A percentile compares a stretch with the other conserved stretches of the same genome.
phyloP scores from a whole-genome alignment of 2,797 vertebrate species.

The Fistularia commersonii region DNA sequence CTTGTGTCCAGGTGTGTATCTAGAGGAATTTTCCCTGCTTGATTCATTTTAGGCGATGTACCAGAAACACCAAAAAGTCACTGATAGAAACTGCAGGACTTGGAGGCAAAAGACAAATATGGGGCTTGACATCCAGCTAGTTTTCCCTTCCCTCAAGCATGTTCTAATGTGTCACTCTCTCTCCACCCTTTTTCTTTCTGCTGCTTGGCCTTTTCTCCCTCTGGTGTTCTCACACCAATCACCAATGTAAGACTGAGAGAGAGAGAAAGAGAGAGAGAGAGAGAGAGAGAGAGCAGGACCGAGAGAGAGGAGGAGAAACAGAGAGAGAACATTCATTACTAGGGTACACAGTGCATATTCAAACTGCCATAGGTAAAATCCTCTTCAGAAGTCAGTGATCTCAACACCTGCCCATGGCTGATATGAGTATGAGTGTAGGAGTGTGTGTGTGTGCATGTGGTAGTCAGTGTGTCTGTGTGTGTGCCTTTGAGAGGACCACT shows the following conservation, averaged over 20 bases:
- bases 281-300: too few species aligned
- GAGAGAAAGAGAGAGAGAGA: too few species aligned
- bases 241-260: not conserved
- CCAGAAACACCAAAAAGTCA: constrained; percentile 41
- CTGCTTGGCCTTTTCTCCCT: constrained; percentile 1
- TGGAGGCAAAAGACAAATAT: constrained; percentile 17
- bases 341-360: constrained; percentile 48
- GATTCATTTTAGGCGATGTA: constrained; percentile 19
- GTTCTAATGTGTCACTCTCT: constrained; percentile 12
- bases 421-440: constrained; percentile 40
- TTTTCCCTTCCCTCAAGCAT: not conserved
- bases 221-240: constrained; percentile 3
- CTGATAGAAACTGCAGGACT: constrained; percentile 5
- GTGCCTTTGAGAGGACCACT: constrained; percentile 52
- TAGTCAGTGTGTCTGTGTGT: constrained; percentile 20
- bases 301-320: too few species aligned
- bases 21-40: constrained; percentile 30
- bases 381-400: constrained; percentile 70
- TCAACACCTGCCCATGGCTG: constrained; percentile 69
- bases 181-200: constrained; percentile 4
- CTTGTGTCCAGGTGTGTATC: constrained; percentile 31
- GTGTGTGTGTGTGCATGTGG: constrained; percentile 11
- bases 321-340: constrained; percentile 45
- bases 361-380: constrained; percentile 60
- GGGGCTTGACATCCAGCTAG: constrained; percentile 11